Base-by-base conservation (phyloP, 2,888 invertebrate genomes). In the Drosophila pullipes region DNA sequence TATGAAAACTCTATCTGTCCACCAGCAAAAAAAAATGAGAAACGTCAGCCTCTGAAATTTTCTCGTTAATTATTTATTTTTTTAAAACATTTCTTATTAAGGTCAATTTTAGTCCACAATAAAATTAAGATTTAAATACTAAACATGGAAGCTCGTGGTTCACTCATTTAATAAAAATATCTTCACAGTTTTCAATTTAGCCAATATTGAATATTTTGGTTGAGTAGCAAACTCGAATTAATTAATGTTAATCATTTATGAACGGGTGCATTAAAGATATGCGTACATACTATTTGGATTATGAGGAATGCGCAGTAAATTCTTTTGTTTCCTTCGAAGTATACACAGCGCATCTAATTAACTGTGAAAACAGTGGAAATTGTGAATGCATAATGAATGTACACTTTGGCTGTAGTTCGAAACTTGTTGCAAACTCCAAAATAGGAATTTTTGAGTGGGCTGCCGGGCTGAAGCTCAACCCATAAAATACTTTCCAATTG, bases 281-380 rank as follows among this genome's bases (percentile, higher is more conserved):
- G 6, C 39, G 28, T 39, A n/a, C 7, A n/a, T 16, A 11, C 28
- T 18, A 7, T 22, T n/a, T 16, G 22, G 28, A 13, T 54, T 25
- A 16, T 55, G 18, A 50, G 7, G 16, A 58, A 30, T 11, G 6
- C 25, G n/a, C 5, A 22, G 4, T 16, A 16, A 13, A 9, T 25
- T 30, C 4, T 25, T 25, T 44, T 55, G 13, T 33, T n/a, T 28
- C 16, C 25, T 11, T 28, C 35, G 37, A 16, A 13, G 49, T 13
- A 13, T 55, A 54, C 54, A 28, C n/a, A 64, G 60, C 49, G 64
- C 55, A 54, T 55, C 77, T 82, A 84, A 84, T 86, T 82, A 80
- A 58, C 58, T 33, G 11, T 25, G 73, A 55, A 73, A 76, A 86
- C 82, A 84, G 77, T 68, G 54, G 47, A 47, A 68, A 61, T 61